Base-by-base conservation (phyloP, 2,113 vertebrate genomes). In the Anas platyrhynchos region DNA sequence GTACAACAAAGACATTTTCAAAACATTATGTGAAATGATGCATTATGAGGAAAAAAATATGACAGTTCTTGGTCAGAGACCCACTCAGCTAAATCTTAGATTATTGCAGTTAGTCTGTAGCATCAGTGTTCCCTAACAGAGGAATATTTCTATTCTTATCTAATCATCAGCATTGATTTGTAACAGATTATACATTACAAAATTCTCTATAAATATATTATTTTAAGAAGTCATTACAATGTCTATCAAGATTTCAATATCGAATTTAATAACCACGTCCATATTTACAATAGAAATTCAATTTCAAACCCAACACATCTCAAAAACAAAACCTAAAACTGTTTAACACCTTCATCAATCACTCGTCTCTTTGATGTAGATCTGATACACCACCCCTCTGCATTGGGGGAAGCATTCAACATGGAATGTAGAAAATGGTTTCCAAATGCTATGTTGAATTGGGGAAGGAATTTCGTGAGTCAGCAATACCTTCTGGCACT, bases 151-250 rank as follows among this genome's bases (percentile, higher is more conserved):
- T 58, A 46, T 29, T 76, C 52, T 29, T 75, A 7, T 58, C 62
- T 81, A 75, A 82, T 63, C 5, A 46, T 71, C 66, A 74, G 18
- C 26, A 86, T 34, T 43, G 32, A 41, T 93, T 88, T 94, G 87
- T 87, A 62, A 44, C 13, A 65, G 21, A 56, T 38, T 61, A 32
- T 15, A 23, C 52, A 11, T 83, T 87, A 88, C 3, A 87, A 83
- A 91, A 48, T 15, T 65, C 2, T 7, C 6, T 65, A 91, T 61
- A 89, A 89, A 83, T 48, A 17, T 1, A 21, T 83, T 73, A 86
- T 88, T 87, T 58, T 44, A 29, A 66, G 41, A 13, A 55, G 13
- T 32, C n/a, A 29, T 75, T 83, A n/a, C 17, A 73, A 65, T 25
- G 5, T 5, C 9, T 84, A 82, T 68, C 69, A 84, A 48, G 82